A percentile compares a stretch with the other conserved stretches of the same genome.
These are phyloP conservation scores for Dromius quadrimaculatus DNA, from an alignment of 2,888 invertebrate species.

Conservation along the genomic window DNA sequence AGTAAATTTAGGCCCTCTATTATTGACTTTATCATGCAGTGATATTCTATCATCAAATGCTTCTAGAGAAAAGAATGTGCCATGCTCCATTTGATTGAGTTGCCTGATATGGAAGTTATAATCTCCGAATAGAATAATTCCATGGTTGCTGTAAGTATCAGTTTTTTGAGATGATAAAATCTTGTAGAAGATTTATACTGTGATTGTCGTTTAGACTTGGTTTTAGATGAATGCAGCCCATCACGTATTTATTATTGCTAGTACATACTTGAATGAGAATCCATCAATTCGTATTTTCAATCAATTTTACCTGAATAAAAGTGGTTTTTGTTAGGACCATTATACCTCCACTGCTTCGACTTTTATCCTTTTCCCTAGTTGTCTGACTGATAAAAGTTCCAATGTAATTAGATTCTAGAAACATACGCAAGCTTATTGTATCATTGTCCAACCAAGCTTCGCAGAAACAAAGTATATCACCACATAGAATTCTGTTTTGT, in stretches of 20 bases:
- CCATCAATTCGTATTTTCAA: not conserved
- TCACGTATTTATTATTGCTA: not conserved
- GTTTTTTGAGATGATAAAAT: too few species aligned
- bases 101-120: not conserved
- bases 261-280: not conserved
- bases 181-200: not conserved
- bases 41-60: not conserved
- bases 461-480: too few species aligned
- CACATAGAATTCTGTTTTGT: too few species aligned
- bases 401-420: not conserved
- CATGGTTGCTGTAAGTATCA: too few species aligned
- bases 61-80: not conserved
- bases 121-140: not conserved
- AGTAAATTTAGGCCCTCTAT: not conserved
- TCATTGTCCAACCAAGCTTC: not conserved
- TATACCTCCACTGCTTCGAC: not conserved
- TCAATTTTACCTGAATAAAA: not conserved
- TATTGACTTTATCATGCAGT: not conserved
- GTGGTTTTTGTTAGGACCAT: not conserved
- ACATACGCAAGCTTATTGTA: not conserved
- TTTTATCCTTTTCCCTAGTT: not conserved
- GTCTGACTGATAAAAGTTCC: not conserved
- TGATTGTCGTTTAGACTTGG: not conserved
- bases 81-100: not conserved
- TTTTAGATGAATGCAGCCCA: not conserved